Percentiles rank a stretch among this genome's conserved stretches.
Conservation (phyloP, 1,140 invertebrate genomes). For the Oryctes rhinoceros region DNA sequence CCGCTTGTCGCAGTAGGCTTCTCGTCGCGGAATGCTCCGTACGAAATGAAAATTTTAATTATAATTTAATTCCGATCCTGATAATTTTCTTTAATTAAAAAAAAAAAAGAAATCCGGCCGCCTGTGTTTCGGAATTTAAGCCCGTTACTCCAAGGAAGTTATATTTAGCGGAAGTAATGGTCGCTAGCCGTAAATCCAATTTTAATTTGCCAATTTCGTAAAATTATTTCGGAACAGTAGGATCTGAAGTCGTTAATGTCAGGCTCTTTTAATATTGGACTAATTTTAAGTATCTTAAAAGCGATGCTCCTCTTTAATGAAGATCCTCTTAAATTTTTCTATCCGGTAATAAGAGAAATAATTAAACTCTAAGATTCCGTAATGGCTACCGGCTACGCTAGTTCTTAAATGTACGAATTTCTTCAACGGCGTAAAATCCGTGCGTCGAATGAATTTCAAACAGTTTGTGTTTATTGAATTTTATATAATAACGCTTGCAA, state of each 20-base stretch:
- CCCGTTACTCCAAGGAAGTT: not conserved
- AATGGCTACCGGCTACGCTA: no score
- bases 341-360: no score
- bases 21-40: not conserved
- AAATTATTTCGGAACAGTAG: not conserved
- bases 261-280: not conserved
- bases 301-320: no score
- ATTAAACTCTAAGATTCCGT: no score
- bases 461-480: no score
- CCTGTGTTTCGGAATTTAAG: constrained; percentile 9
- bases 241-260: constrained; percentile 9
- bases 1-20: not conserved
- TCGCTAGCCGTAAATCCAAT: not conserved
- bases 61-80: not conserved
- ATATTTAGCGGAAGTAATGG: constrained; percentile 2
- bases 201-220: not conserved
- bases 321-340: no score
- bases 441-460: no score
- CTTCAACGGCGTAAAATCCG: no score
- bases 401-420: no score
- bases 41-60: constrained; percentile 1
- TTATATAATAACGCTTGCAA: no score
- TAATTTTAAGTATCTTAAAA: no score
- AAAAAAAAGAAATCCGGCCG: not conserved
- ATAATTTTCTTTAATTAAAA: constrained; percentile 7